These are phyloP conservation scores for Eulacestoma nigropectus DNA, from an alignment of 2,113 vertebrate species.

Conservation along the genomic window DNA sequence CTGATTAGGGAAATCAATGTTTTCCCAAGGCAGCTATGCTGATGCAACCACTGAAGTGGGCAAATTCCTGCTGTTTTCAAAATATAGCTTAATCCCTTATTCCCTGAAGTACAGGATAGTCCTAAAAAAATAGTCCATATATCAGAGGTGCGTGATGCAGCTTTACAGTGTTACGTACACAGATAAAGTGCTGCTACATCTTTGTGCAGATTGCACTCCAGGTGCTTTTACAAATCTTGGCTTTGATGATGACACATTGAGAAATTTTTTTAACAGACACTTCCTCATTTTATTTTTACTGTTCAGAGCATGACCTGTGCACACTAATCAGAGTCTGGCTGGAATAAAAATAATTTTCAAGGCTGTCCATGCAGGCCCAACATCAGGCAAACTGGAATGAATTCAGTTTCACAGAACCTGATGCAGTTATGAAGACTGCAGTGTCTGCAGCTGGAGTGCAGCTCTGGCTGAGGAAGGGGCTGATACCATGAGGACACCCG, in stretches of 20 bases:
- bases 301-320: neutral
- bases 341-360: neutral
- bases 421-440: neutral
- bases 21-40: neutral
- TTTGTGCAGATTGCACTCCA: neutral
- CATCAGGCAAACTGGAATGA: neutral
- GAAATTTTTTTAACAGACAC: neutral
- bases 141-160: neutral
- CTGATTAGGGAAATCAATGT: neutral
- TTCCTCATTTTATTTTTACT: neutral
- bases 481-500: neutral
- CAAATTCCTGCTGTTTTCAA: neutral
- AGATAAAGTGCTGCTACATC: neutral
- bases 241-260: neutral
- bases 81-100: neutral
- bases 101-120: neutral
- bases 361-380: neutral
- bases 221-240: neutral
- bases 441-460: neutral
- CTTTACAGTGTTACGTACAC: neutral
- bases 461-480: neutral
- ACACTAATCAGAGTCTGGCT: neutral
- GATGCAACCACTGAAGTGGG: neutral
- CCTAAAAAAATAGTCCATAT: neutral
- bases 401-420: neutral